phyloP scores from a whole-genome alignment of 2,888 invertebrate species.

The Pemphredon lugubris region DNA sequence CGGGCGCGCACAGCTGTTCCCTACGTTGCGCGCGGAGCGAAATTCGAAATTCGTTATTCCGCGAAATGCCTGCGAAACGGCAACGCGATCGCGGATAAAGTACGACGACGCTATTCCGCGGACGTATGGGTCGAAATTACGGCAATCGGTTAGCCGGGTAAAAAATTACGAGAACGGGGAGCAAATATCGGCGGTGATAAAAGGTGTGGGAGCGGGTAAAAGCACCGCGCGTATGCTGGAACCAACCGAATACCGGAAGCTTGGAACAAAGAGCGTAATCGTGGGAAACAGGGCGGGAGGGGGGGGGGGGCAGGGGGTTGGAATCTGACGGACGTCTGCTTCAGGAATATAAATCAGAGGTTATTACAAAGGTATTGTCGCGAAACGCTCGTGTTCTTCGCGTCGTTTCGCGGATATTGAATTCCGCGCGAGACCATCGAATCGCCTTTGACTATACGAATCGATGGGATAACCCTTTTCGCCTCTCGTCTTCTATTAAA shows the following conservation, averaged over 20 bases:
- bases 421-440: constrained; percentile 1
- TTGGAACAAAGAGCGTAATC: constrained; percentile 20
- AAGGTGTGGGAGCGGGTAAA: background rate
- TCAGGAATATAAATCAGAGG: constrained; percentile 56
- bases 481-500: background rate
- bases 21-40: no score
- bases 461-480: background rate
- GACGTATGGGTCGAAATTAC: no score
- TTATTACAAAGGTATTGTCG: constrained; percentile 51
- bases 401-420: constrained; percentile 15
- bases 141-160: no score
- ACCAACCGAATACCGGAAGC: background rate
- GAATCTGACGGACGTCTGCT: constrained; percentile 14
- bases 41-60: no score
- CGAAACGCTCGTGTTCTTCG: constrained; percentile 23
- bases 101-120: no score
- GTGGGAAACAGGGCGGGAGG: background rate
- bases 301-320: background rate
- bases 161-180: no score
- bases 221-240: background rate
- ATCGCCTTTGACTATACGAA: background rate
- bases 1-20: no score
- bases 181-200: background rate
- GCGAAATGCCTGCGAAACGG: no score
- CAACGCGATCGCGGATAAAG: no score